Conservation (phyloP, 2,888 invertebrate genomes). For the Frankliniella intonsa region DNA sequence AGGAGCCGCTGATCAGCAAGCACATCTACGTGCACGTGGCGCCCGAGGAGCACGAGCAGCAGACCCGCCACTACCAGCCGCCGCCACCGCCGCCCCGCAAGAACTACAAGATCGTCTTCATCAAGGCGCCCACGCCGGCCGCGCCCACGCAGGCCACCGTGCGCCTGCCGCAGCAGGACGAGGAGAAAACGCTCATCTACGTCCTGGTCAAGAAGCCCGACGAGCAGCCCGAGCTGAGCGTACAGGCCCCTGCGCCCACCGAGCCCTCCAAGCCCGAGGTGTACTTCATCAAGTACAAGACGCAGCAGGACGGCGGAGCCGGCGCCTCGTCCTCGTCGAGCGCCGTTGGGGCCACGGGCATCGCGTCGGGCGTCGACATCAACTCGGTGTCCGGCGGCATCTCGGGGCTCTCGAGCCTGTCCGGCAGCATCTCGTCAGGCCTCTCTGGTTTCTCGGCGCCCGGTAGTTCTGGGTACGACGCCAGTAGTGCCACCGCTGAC, state of each 20-base stretch:
- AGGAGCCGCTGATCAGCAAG: constrained; percentile 21
- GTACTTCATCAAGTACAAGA: constrained; percentile 78
- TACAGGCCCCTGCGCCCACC: constrained; percentile 71
- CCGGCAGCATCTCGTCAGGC: background rate
- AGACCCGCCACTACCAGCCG: constrained; percentile 9
- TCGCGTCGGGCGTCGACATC: constrained; percentile 21
- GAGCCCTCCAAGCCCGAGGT: constrained; percentile 82
- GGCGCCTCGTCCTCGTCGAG: background rate
- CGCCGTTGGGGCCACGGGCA: background rate
- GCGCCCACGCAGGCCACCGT: constrained; percentile 9
- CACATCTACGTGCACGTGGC: constrained; percentile 25
- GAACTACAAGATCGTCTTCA: constrained; percentile 26
- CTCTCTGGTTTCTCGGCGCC: background rate
- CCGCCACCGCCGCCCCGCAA: constrained; percentile 10
- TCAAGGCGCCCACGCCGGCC: constrained; percentile 18
- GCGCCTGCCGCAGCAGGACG: constrained; percentile 71
- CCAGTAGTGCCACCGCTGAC: background rate
- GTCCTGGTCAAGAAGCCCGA: constrained; percentile 82
- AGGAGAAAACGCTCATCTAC: constrained; percentile 80
- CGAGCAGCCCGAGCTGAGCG: constrained; percentile 69
- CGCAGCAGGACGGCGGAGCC: constrained; percentile 47
- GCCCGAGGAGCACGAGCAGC: constrained; percentile 14
- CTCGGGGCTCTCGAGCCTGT: background rate
- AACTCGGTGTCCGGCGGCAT: constrained; percentile 5
- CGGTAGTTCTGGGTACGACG: background rate